These are phyloP conservation scores for Agrypnus murinus DNA, from an alignment of 2,888 invertebrate genomes.

Conservation along the genomic window DNA sequence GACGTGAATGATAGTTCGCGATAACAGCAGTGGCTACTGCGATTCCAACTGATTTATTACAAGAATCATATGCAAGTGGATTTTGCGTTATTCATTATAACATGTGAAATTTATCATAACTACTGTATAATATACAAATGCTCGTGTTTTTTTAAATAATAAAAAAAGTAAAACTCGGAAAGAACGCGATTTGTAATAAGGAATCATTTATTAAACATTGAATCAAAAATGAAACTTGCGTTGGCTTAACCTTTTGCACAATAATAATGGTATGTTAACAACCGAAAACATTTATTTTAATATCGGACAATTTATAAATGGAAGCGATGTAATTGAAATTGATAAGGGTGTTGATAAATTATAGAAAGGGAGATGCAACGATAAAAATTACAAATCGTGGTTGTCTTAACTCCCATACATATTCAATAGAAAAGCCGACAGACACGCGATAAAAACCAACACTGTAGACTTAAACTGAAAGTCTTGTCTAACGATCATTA, in stretches of 20 bases:
- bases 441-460: conserved; percentile 30
- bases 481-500: conserved; percentile 27
- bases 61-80: conserved; percentile 45
- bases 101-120: conserved; percentile 43
- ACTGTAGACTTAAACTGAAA: conserved; percentile 24
- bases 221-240: conserved; percentile 5
- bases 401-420: conserved; percentile 32
- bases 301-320: conserved; percentile 31
- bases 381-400: conserved; percentile 41
- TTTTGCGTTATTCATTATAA: conserved; percentile 43
- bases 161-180: not conserved
- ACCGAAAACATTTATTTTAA: conserved; percentile 19
- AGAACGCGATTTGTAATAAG: not conserved
- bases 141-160: conserved; percentile 1
- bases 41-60: conserved; percentile 52
- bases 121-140: not conserved
- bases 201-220: not conserved
- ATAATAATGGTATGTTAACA: conserved; percentile 13
- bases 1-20: conserved; percentile 60
- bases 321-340: conserved; percentile 31
- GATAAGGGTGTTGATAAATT: conserved; percentile 41
- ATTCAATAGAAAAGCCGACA: conserved; percentile 37
- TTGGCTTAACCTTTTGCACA: conserved; percentile 1
- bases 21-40: conserved; percentile 59
- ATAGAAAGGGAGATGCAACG: conserved; percentile 29